A percentile compares a stretch with the other conserved stretches of the same genome.
Conservation (phyloP, 2,113 vertebrate species). For the Urocolius indicus region DNA sequence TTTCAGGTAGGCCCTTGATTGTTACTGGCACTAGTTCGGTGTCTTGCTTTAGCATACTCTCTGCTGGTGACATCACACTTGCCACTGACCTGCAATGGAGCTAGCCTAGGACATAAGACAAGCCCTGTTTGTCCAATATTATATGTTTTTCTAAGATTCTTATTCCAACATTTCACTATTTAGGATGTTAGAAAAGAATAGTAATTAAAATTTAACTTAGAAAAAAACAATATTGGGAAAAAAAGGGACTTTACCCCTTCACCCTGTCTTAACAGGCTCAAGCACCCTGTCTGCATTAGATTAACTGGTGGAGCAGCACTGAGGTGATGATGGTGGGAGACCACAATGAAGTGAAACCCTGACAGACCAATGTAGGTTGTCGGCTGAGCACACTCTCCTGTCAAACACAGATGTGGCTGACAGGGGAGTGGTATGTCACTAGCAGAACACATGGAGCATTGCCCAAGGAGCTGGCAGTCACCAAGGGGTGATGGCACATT, state of each 20-base stretch:
- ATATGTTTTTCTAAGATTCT: not conserved
- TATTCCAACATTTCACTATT: not conserved
- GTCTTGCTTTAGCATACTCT: not conserved
- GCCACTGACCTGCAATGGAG: rapidly evolving
- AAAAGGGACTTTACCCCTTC: not conserved
- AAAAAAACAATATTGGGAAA: not conserved
- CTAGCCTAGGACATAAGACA: not conserved
- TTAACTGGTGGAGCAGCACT: not conserved
- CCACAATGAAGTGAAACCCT: not conserved
- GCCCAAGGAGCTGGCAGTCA: not conserved
- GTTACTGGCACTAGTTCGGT: not conserved
- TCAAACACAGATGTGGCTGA: rapidly evolving
- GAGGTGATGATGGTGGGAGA: not conserved
- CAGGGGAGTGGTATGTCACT: not conserved
- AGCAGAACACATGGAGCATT: not conserved
- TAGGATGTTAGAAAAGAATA: not conserved
- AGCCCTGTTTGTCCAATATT: not conserved
- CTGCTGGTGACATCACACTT: not conserved
- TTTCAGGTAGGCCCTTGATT: not conserved
- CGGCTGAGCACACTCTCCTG: not conserved
- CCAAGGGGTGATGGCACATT: not conserved
- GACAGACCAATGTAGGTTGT: not conserved
- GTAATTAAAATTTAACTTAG: not conserved
- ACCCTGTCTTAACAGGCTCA: not conserved
- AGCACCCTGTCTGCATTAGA: not conserved